Evolutionary conservation across 2,797 vertebrate species (phyloP).

Genomic region (Eleutherodactylus coqui): DNA sequence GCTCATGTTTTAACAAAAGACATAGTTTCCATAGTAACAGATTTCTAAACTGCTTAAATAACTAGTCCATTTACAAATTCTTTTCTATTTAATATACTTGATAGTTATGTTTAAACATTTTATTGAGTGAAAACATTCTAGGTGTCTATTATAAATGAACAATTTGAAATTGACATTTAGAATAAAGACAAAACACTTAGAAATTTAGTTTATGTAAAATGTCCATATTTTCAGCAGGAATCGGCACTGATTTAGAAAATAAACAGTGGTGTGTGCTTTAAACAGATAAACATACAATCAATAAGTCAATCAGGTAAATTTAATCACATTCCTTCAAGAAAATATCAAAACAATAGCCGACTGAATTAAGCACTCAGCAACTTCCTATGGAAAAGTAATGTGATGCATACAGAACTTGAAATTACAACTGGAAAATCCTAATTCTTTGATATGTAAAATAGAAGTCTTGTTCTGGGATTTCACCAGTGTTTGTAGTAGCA

Average conservation of each 20-base stretch:
- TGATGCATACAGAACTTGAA: neutral
- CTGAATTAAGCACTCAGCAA: no score
- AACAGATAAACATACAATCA: neutral
- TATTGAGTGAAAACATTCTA: neutral
- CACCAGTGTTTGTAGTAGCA: no score
- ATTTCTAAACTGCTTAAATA: constrained; percentile 41
- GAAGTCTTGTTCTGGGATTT: no score
- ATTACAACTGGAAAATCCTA: no score
- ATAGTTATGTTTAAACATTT: neutral
- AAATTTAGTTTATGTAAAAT: constrained; percentile 3
- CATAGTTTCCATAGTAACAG: constrained; percentile 57
- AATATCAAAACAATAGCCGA: neutral
- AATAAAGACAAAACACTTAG: neutral
- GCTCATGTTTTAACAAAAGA: constrained; percentile 11
- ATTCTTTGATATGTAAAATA: no score
- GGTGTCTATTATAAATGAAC: neutral
- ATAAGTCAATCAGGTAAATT: neutral
- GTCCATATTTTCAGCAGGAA: neutral
- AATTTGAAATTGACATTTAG: neutral
- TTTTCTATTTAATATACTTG: constrained; percentile 32
- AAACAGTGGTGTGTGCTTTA: neutral
- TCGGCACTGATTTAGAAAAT: neutral
- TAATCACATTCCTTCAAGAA: neutral
- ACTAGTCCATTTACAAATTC: constrained; percentile 36
- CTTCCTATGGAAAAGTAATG: no score